Conservation (phyloP, 2,888 invertebrate species). For the Plebejus argus region DNA sequence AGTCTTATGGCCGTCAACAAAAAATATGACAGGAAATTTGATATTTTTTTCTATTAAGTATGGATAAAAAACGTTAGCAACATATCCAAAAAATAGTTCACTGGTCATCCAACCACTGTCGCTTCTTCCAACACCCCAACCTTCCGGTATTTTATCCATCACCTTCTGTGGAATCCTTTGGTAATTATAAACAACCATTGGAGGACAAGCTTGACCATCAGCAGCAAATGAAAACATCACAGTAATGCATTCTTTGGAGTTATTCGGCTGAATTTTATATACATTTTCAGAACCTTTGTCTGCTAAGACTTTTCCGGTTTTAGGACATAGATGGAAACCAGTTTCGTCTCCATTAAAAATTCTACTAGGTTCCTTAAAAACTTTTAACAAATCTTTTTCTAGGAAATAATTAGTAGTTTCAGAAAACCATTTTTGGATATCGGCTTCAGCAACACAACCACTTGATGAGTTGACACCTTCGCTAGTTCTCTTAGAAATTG, state of each 20-base stretch:
- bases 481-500: conserved; percentile 10
- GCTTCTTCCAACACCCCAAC: conserved; percentile 47
- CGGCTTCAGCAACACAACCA: too few species aligned
- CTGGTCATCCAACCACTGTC: conserved; percentile 52
- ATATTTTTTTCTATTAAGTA: conserved; percentile 40
- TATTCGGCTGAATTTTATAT: too few species aligned
- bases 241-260: conserved; percentile 37
- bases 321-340: too few species aligned
- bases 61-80: conserved; percentile 46
- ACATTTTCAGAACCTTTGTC: too few species aligned
- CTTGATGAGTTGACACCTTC: too few species aligned
- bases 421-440: conserved; percentile 33
- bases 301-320: too few species aligned
- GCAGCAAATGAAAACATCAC: conserved; percentile 48
- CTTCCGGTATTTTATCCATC: conserved; percentile 41
- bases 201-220: conserved; percentile 42
- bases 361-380: conserved; percentile 33
- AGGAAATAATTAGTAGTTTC: too few species aligned
- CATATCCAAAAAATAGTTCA: conserved; percentile 48
- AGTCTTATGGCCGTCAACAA: neutral
- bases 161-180: conserved; percentile 46
- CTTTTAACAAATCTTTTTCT: too few species aligned
- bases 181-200: conserved; percentile 46
- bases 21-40: conserved; percentile 25
- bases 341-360: conserved; percentile 43